Evolutionary conservation across 35 echinoderm and acorn worm species (phyloP).

Genomic region (Stichopus chloronotus): DNA sequence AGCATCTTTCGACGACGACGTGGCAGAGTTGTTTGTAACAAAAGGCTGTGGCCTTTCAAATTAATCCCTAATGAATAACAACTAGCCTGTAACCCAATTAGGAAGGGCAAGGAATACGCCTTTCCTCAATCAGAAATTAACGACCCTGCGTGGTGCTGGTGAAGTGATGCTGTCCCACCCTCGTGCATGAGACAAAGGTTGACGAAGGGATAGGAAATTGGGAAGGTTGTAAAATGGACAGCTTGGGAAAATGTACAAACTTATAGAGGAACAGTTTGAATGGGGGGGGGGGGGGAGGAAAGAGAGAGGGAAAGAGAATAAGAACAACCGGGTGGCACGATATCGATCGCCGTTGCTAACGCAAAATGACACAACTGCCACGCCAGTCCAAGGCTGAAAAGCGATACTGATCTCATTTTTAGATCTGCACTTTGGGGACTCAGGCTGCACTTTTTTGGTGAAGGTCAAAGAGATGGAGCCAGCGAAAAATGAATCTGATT

Average conservation of each 20-base stretch:
- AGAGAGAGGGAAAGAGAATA: background rate
- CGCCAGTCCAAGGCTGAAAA: background rate
- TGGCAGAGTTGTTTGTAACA: background rate
- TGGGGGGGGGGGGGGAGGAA: background rate
- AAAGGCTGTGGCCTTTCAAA: slow-evolving; percentile 10
- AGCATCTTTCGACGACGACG: background rate
- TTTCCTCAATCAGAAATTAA: slow-evolving; percentile 17
- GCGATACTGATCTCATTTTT: background rate
- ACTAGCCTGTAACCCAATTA: slow-evolving; percentile 20
- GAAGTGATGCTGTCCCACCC: background rate
- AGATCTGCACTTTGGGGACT: background rate
- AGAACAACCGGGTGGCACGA: background rate
- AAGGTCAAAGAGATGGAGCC: background rate
- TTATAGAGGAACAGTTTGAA: background rate
- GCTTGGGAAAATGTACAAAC: background rate
- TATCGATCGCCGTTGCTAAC: background rate
- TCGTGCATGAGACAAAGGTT: background rate
- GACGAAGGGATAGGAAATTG: background rate
- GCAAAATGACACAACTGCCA: background rate
- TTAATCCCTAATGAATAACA: slow-evolving; percentile 33
- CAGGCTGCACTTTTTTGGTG: background rate
- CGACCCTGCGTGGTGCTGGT: background rate
- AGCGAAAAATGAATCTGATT: background rate
- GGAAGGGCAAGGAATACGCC: background rate
- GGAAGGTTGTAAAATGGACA: background rate